Evolutionary conservation across 1,140 invertebrate species (phyloP), one percentile per base, ranked within the genome.

Genomic region (Bicyclus anynana): DNA sequence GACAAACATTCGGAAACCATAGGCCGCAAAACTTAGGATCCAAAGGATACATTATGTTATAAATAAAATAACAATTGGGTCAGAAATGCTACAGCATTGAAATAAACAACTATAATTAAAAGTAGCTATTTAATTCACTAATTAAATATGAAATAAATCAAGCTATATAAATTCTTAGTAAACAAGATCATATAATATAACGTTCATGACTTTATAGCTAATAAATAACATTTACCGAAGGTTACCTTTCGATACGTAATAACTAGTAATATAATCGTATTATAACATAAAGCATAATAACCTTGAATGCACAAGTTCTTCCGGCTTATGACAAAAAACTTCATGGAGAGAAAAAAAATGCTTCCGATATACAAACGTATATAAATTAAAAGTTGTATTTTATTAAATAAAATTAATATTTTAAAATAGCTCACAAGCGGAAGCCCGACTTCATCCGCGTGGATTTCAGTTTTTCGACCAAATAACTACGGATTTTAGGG

Each of bases 311-410:
- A 50, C 6, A 16, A 14, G 33, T 59, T 63, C 64, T 69, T 69
- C 64, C 60, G 67, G 60, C 46, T 53, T 5, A 18, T 7, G 13
- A 48, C 33, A 54, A 65, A 65, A 65, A 55, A 12, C 33, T 13
- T 33, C 1, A 27, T 4, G 5, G 7, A 33, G 3, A 10, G 29
- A 12, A 33, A 10, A 33, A 33, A 33, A 33, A 2, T 12, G 29
- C n/a, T 33, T 33, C 29, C 29, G 10, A 12, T 12, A 27, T 4
- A 2, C 10, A 5, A 27, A 27, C 26, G 26, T 27, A 27, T 26
- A 26, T 33, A 1, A 33, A 33, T 33, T 12, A 33, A 12, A 33
- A 33, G 10, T 33, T 10, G 5, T 27, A 27, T 9, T 2, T 27
- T 27, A 27, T 27, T 27, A n/a, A n/a, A n/a, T n/a, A n/a, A n/a